Conservation (phyloP, 2,888 invertebrate genomes). For the Rotaria macrura region DNA sequence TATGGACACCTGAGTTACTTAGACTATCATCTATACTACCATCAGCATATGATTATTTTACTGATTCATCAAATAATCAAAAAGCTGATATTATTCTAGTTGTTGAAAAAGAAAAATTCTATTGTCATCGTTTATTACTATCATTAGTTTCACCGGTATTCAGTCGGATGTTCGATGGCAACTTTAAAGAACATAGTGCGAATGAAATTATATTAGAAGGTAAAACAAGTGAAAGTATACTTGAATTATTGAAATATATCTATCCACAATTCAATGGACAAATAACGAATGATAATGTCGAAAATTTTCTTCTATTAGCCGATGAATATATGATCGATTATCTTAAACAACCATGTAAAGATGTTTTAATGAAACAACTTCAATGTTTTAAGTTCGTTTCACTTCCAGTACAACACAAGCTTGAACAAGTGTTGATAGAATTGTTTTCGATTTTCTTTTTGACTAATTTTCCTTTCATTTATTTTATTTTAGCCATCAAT, state of each 20-base stretch:
- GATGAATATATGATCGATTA: constrained; percentile 3
- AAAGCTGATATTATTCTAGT: not conserved
- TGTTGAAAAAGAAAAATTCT: not conserved
- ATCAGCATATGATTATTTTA: not conserved
- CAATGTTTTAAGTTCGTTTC: not conserved
- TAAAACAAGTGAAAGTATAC: not conserved
- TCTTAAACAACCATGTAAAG: not conserved
- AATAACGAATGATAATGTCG: not conserved
- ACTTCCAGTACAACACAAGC: not conserved
- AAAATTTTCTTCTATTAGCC: not conserved
- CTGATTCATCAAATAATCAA: not conserved
- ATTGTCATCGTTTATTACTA: not conserved
- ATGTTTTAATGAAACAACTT: not conserved
- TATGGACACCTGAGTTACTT: too few species aligned
- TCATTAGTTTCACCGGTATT: not conserved
- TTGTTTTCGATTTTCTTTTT: not conserved
- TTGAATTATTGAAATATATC: not conserved
- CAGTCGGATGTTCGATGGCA: not conserved
- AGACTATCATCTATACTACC: too few species aligned
- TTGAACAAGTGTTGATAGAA: not conserved
- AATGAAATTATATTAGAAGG: not conserved
- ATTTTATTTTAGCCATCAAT: not conserved
- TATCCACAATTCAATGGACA: not conserved
- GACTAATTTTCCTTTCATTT: not conserved
- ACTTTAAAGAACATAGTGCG: not conserved